These are phyloP conservation scores for Hippocampus guttulatus DNA, from an alignment of 2,113 vertebrate species.

Conservation along the genomic window DNA sequence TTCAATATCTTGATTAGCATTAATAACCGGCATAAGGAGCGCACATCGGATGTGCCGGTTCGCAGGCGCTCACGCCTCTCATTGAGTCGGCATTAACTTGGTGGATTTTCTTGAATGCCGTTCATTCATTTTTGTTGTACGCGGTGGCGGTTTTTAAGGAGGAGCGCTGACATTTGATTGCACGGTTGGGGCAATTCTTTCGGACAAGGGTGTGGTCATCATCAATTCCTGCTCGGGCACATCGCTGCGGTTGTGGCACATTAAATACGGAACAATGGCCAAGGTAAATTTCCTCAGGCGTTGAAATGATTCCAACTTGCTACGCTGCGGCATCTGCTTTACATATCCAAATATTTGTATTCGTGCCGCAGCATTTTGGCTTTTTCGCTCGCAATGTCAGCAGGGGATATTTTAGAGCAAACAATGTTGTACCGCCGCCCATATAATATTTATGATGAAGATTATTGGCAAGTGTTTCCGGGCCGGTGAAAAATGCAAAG, in stretches of 20 bases:
- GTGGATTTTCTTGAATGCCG: not conserved
- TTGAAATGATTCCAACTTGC: not conserved
- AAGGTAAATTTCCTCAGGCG: not conserved
- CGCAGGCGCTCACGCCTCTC: not conserved
- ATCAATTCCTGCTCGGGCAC: not conserved
- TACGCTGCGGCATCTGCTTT: not conserved
- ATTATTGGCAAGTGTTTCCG: conserved; percentile 45
- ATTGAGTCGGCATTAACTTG: not conserved
- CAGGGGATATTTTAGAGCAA: conserved; percentile 15
- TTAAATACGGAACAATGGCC: not conserved
- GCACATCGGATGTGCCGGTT: not conserved
- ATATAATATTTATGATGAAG: conserved; percentile 52
- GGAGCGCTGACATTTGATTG: not conserved
- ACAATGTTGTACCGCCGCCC: conserved; percentile 11
- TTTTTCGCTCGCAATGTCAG: conserved; percentile 20
- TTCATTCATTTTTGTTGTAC: not conserved
- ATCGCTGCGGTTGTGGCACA: not conserved
- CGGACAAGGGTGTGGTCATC: not conserved
- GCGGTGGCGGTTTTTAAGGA: not conserved
- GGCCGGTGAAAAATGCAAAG: conserved; percentile 54
- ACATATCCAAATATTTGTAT: not conserved
- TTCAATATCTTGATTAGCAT: not conserved
- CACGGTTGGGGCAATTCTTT: not conserved
- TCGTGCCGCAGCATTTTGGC: not conserved
- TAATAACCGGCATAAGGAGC: not conserved